A percentile compares a stretch with the other conserved stretches of the same genome.
phyloP scores from a whole-genome alignment of 2,888 invertebrate genomes.

The Polietes domitor region DNA sequence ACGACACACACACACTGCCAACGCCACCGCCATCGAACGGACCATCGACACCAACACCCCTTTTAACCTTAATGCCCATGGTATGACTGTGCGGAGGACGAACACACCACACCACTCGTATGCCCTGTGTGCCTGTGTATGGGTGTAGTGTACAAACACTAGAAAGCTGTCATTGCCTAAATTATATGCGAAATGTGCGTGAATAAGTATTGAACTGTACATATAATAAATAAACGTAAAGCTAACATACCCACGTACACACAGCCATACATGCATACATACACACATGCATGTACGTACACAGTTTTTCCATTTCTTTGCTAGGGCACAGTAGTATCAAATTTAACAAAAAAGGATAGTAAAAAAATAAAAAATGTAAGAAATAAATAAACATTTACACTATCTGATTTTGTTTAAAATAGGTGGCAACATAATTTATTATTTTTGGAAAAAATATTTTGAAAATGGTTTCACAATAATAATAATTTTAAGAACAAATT shows the following conservation, averaged over 20 bases:
- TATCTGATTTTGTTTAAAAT: too few species aligned
- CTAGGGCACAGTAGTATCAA: too few species aligned
- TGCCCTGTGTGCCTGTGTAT: slow-evolving; percentile 55
- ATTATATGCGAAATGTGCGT: slow-evolving; percentile 76
- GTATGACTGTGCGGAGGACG: slow-evolving; percentile 25
- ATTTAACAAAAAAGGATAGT: too few species aligned
- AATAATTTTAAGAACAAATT: too few species aligned
- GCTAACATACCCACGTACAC: neutral
- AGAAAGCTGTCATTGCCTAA: slow-evolving; percentile 70
- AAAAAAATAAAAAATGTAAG: too few species aligned
- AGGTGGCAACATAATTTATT: too few species aligned
- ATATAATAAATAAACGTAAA: slow-evolving; percentile 64
- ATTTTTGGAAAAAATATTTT: too few species aligned
- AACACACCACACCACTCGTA: too few species aligned
- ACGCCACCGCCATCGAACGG: neutral
- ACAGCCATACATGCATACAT: too few species aligned
- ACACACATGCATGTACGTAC: too few species aligned
- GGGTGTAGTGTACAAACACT: slow-evolving; percentile 53
- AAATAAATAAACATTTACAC: too few species aligned
- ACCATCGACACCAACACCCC: slow-evolving; percentile 37
- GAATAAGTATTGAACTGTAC: slow-evolving; percentile 63
- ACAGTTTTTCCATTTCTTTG: neutral
- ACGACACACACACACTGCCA: slow-evolving; percentile 4
- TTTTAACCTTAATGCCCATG: slow-evolving; percentile 39
- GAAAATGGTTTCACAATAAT: too few species aligned